These are phyloP conservation scores for Hyphantria cunea DNA, from an alignment of 1,140 invertebrate species.

Conservation along the genomic window DNA sequence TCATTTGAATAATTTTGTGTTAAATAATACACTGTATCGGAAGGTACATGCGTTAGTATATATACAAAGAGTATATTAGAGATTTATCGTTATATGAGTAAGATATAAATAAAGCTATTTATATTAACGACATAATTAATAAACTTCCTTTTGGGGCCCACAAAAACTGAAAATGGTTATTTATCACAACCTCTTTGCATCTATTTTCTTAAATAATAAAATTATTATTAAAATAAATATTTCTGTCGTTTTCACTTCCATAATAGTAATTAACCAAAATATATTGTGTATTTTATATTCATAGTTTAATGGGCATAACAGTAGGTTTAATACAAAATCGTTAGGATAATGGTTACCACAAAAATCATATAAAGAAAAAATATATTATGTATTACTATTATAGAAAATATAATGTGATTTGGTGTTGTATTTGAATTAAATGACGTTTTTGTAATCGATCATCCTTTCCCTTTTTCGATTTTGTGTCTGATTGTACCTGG, in stretches of 20 bases:
- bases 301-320: slow-evolving; percentile 32
- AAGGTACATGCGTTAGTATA: slow-evolving; percentile 35
- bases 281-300: slow-evolving; percentile 28
- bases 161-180: slow-evolving; percentile 37
- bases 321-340: slow-evolving; percentile 50
- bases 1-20: slow-evolving; percentile 52
- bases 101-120: slow-evolving; percentile 50
- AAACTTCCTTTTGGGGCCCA: slow-evolving; percentile 58
- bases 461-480: slow-evolving; percentile 63
- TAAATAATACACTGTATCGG: slow-evolving; percentile 15
- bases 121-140: slow-evolving; percentile 46
- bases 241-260: slow-evolving; percentile 41
- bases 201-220: slow-evolving; percentile 62
- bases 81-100: slow-evolving; percentile 51
- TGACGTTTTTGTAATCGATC: slow-evolving; percentile 72
- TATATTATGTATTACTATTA: slow-evolving; percentile 76
- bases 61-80: slow-evolving; percentile 53
- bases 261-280: slow-evolving; percentile 6
- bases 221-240: slow-evolving; percentile 52
- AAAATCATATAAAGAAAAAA: slow-evolving; percentile 66
- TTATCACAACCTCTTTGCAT: slow-evolving; percentile 53
- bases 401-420: slow-evolving; percentile 81
- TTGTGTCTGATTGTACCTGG: neutral
- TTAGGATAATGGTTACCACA: slow-evolving; percentile 56
- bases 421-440: slow-evolving; percentile 81